Percentiles rank a stretch among this genome's conserved stretches.
Conservation (phyloP, 2,113 vertebrate genomes). For the Xiphorhynchus elegans region DNA sequence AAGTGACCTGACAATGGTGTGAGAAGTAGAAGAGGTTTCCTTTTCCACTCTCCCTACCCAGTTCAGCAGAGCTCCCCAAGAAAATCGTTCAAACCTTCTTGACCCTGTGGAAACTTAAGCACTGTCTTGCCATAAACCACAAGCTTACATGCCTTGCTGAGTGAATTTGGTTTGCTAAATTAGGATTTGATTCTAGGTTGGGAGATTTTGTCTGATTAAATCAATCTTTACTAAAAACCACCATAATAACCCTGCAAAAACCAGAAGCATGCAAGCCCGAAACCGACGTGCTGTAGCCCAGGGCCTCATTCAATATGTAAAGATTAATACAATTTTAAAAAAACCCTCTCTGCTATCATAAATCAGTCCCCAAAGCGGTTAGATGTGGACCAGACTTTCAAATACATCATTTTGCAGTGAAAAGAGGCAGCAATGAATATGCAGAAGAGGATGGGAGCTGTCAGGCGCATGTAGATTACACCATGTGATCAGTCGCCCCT, state of each 20-base stretch:
- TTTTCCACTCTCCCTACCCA: not conserved
- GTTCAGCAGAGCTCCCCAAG: not conserved
- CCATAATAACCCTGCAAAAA: not conserved
- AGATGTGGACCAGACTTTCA: slow-evolving; percentile 52
- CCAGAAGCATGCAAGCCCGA: not conserved
- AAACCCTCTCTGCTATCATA: not conserved
- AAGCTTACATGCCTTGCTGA: not conserved
- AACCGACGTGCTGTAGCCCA: not conserved
- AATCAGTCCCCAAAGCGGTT: slow-evolving; percentile 53
- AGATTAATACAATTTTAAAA: slow-evolving; percentile 45
- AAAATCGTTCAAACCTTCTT: not conserved
- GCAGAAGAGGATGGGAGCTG: slow-evolving; percentile 50
- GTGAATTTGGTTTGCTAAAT: not conserved
- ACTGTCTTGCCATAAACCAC: not conserved
- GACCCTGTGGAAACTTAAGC: not conserved
- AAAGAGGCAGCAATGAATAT: slow-evolving; percentile 39
- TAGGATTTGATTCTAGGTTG: not conserved
- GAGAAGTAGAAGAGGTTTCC: not conserved
- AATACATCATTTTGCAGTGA: slow-evolving; percentile 41
- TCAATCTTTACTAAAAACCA: slow-evolving; percentile 19
- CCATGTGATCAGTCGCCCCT: not conserved
- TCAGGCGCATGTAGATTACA: not conserved
- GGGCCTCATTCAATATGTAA: not conserved
- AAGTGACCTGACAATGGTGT: not conserved
- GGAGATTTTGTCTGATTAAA: slow-evolving; percentile 24